These are phyloP conservation scores for Pantelozetes paolii DNA, from an alignment of 2,888 invertebrate species.

Conservation along the genomic window DNA sequence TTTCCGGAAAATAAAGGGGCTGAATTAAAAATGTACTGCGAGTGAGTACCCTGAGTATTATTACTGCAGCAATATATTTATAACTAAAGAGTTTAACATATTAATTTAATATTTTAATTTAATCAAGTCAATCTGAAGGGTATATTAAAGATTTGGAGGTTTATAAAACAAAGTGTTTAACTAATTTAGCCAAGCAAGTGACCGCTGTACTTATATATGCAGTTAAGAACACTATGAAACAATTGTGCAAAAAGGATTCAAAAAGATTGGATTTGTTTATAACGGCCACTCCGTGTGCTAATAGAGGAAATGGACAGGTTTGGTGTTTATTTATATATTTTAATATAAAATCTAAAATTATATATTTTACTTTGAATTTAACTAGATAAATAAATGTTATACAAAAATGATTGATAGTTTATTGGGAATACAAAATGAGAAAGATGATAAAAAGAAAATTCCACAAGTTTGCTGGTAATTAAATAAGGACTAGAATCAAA, in stretches of 20 bases:
- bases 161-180: background rate
- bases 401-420: background rate
- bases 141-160: background rate
- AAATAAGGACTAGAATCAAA: background rate
- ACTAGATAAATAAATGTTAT: slow-evolving; percentile 5
- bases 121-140: background rate
- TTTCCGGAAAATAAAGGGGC: background rate
- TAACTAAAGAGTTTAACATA: too few relatives aligned
- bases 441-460: background rate
- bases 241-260: slow-evolving; percentile 6
- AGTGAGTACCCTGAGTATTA: too few relatives aligned
- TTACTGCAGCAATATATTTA: too few relatives aligned
- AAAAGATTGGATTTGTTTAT: background rate
- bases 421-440: background rate
- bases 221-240: background rate
- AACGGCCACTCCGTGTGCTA: background rate
- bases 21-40: background rate
- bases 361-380: background rate
- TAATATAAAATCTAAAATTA: too few relatives aligned
- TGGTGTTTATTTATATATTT: too few relatives aligned
- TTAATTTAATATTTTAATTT: too few relatives aligned
- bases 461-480: background rate
- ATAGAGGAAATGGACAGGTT: background rate
- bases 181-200: background rate
- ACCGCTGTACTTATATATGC: background rate